Conservation (phyloP, 2,113 vertebrate species). For the Collichthys lucidus region DNA sequence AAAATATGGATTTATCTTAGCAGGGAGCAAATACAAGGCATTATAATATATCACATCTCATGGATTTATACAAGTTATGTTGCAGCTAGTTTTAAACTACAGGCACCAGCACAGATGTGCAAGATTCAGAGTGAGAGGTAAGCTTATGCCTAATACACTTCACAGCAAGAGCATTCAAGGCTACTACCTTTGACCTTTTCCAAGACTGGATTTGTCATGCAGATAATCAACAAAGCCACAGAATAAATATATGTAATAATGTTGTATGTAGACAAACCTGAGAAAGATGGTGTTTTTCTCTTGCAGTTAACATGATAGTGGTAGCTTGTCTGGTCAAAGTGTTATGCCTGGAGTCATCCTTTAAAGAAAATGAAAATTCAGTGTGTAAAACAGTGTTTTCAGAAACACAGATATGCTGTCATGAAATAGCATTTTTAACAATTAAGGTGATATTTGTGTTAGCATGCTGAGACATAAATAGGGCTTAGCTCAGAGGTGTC, state of each 20-base stretch:
- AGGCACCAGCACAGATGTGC: too few species aligned
- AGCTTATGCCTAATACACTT: neutral
- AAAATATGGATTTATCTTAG: slow-evolving; percentile 1
- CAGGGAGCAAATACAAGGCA: neutral
- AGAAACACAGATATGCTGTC: neutral
- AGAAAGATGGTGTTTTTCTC: slow-evolving; percentile 29
- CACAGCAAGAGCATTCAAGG: slow-evolving; percentile 1
- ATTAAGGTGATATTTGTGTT: neutral
- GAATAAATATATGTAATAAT: neutral
- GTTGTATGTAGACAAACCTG: neutral
- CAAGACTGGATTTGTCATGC: neutral
- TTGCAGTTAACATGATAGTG: slow-evolving; percentile 28
- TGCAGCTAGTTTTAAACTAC: too few species aligned
- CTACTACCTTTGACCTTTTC: slow-evolving; percentile 6
- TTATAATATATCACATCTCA: too few species aligned
- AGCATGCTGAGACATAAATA: neutral
- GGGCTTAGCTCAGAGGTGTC: too few species aligned
- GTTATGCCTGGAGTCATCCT: neutral
- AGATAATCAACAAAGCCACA: slow-evolving; percentile 21
- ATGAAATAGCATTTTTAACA: slow-evolving; percentile 4
- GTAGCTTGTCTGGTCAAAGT: slow-evolving; percentile 25
- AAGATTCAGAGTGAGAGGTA: too few species aligned
- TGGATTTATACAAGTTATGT: too few species aligned
- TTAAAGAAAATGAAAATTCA: neutral
- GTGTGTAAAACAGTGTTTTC: neutral